Conservation (phyloP, 2,797 vertebrate species). For the Pseudomugil tenellus region DNA sequence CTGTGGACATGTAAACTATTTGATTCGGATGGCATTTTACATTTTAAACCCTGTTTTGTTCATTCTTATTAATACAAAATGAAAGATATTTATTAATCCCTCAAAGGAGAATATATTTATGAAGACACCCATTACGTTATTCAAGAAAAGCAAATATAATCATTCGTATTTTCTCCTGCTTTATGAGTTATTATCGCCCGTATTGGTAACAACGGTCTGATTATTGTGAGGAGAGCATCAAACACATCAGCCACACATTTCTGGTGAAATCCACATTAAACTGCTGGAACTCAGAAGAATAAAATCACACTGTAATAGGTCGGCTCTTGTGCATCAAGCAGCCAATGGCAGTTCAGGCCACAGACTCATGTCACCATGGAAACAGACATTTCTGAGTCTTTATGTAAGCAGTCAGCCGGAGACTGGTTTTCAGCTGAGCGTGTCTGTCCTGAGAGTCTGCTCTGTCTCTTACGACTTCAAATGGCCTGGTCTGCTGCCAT, state of each 20-base stretch:
- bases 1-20: neutral
- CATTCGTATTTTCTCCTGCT: neutral
- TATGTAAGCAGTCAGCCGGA: slow-evolving; percentile 41
- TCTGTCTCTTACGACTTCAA: slow-evolving; percentile 30
- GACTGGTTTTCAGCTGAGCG: slow-evolving; percentile 35
- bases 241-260: neutral
- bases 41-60: neutral
- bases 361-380: slow-evolving; percentile 61
- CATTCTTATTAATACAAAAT: neutral
- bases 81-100: neutral
- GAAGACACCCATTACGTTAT: neutral
- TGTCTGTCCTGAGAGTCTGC: slow-evolving; percentile 45
- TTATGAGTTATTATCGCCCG: neutral
- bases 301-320: slow-evolving; percentile 43
- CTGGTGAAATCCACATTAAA: slow-evolving; percentile 15
- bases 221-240: neutral
- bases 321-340: slow-evolving; percentile 24
- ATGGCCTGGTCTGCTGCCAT: slow-evolving; percentile 6
- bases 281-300: slow-evolving; percentile 24
- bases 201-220: neutral
- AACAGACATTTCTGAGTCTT: slow-evolving; percentile 61
- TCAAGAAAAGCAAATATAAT: neutral
- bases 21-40: neutral
- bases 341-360: slow-evolving; percentile 51
- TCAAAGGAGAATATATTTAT: neutral